These are phyloP conservation scores for Drosophila colorata DNA, from an alignment of 2,888 invertebrate species.

Conservation along the genomic window DNA sequence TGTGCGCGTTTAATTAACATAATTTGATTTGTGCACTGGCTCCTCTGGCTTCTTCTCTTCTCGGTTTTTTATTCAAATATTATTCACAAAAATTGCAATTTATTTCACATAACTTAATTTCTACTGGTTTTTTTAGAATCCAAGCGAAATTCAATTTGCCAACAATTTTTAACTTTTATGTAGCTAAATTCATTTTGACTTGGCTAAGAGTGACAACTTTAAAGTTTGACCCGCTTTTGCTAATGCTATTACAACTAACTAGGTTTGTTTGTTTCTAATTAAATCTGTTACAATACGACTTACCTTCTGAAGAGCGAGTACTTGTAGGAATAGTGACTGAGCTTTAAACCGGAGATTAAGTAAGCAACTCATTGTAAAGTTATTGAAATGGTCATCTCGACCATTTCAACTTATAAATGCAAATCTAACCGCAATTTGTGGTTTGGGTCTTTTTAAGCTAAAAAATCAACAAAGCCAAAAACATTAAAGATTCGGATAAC, in stretches of 20 bases:
- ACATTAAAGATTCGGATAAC: not conserved
- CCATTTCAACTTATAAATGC: no score
- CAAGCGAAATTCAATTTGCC: constrained; percentile 26
- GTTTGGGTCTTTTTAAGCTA: not conserved
- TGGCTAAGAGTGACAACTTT: constrained; percentile 1
- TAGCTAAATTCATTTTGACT: constrained; percentile 9
- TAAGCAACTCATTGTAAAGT: no score
- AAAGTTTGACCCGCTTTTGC: constrained; percentile 18
- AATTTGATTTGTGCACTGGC: constrained; percentile 60
- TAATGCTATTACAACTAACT: constrained; percentile 20
- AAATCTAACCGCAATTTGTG: no score
- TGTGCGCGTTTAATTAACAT: constrained; percentile 72
- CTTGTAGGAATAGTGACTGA: not conserved
- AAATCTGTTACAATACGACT: not conserved
- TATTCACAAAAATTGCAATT: constrained; percentile 50
- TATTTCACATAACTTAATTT: constrained; percentile 28
- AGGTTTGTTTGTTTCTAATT: constrained; percentile 19
- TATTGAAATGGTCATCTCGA: no score
- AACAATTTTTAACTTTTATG: constrained; percentile 30
- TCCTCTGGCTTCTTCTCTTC: constrained; percentile 6
- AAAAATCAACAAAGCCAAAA: not conserved
- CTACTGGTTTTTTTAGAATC: not conserved
- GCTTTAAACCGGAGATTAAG: not conserved
- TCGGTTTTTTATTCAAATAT: constrained; percentile 48
- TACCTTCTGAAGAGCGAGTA: no score